Percentiles rank a stretch among this genome's conserved stretches.
Conservation (phyloP, 2,797 vertebrate genomes). For the Anguilla marmorata region DNA sequence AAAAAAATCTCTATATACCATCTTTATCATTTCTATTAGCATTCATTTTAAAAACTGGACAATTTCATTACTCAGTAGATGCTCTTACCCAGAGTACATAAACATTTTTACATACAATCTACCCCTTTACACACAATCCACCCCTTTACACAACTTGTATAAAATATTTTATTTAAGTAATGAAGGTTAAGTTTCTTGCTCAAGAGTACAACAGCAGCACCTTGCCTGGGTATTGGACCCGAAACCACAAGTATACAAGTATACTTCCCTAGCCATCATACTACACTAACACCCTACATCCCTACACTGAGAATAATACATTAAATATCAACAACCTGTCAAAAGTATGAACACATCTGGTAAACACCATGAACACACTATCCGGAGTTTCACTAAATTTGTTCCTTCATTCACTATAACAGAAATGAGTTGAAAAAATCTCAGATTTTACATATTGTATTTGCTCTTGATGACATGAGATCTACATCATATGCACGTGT, state of each 20-base stretch:
- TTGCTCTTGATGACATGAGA: not conserved
- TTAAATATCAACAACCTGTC: too few relatives aligned
- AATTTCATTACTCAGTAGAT: not conserved
- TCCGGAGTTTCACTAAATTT: not conserved
- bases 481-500: not conserved
- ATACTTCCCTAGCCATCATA: not conserved
- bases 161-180: not conserved
- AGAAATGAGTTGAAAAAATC: not conserved
- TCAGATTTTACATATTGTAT: not conserved
- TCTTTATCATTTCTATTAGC: not conserved
- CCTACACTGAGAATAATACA: not conserved
- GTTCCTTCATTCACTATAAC: not conserved
- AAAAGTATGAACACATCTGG: not conserved
- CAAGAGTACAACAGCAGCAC: not conserved
- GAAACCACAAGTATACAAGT: not conserved
- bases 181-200: not conserved
- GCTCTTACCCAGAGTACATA: not conserved
- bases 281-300: not conserved
- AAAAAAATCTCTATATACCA: not conserved
- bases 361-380: not conserved
- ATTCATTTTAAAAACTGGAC: not conserved
- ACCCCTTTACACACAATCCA: not conserved
- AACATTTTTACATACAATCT: not conserved
- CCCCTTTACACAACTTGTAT: not conserved
- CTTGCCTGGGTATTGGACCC: not conserved